These are phyloP conservation scores for Bucorvus abyssinicus DNA, from an alignment of 2,797 vertebrate species.

Conservation along the genomic window DNA sequence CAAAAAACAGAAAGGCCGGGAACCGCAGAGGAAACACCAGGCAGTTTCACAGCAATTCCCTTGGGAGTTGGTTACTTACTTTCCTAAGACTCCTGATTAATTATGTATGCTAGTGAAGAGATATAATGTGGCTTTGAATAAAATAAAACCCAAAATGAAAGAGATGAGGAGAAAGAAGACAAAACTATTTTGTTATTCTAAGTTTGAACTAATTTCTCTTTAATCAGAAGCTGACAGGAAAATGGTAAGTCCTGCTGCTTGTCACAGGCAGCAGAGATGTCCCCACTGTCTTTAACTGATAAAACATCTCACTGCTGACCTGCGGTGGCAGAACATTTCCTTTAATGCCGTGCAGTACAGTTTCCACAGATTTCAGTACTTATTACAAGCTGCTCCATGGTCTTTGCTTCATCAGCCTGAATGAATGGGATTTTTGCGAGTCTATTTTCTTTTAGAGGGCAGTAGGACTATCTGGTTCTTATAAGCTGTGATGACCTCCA, in stretches of 20 bases:
- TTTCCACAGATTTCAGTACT: slow-evolving; percentile 11
- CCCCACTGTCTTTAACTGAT: slow-evolving; percentile 28
- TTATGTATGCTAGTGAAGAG: slow-evolving; percentile 48
- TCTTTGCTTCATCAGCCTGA: slow-evolving; percentile 2
- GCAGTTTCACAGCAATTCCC: slow-evolving; percentile 29
- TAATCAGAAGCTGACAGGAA: slow-evolving; percentile 42
- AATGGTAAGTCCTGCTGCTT: neutral
- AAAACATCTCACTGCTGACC: slow-evolving; percentile 51
- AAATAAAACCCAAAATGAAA: neutral
- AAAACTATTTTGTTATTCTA: slow-evolving; percentile 34
- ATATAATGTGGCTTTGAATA: neutral
- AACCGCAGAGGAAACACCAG: neutral
- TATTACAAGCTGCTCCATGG: neutral
- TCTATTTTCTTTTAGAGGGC: neutral
- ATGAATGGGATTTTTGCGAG: slow-evolving; percentile 30
- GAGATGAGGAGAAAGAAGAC: neutral
- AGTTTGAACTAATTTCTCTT: slow-evolving; percentile 52
- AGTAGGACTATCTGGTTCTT: neutral
- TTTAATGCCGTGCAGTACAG: neutral
- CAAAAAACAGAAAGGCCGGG: neutral
- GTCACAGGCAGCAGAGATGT: slow-evolving; percentile 30
- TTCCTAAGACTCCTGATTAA: slow-evolving; percentile 58
- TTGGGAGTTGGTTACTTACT: slow-evolving; percentile 29
- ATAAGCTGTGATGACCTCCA: neutral
- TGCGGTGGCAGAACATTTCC: slow-evolving; percentile 40